Conservation (phyloP, 2,797 vertebrate genomes). For the Rhadinocentrus ornatus region DNA sequence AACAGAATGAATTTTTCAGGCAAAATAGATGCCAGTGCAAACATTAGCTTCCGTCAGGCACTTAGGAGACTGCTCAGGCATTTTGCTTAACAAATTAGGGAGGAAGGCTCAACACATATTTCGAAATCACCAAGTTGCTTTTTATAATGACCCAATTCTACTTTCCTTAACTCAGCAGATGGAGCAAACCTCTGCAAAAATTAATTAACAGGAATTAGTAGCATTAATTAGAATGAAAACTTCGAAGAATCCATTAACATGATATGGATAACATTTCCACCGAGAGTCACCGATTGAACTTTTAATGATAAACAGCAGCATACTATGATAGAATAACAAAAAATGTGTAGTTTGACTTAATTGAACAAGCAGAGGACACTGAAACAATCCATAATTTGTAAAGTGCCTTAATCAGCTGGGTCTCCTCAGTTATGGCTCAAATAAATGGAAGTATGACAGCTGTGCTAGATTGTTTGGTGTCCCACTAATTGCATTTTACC, state of each 20-base stretch:
- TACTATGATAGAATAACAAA: conserved; percentile 54
- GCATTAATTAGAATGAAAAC: conserved; percentile 83
- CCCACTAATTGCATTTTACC: conserved; percentile 55
- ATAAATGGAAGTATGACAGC: conserved; percentile 45
- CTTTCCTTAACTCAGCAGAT: conserved; percentile 78
- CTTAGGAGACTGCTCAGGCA: conserved; percentile 56
- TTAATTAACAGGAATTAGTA: conserved; percentile 86
- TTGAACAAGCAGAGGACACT: conserved; percentile 66
- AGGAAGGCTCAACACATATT: conserved; percentile 59
- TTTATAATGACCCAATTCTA: conserved; percentile 78
- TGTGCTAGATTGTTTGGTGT: conserved; percentile 43
- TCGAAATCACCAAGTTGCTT: conserved; percentile 57
- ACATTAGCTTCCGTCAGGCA: conserved; percentile 66
- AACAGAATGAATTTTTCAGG: conserved; percentile 61
- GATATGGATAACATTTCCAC: conserved; percentile 79
- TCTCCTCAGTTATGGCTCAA: conserved; percentile 40
- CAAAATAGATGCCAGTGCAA: conserved; percentile 64
- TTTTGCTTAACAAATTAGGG: conserved; percentile 76
- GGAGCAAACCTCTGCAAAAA: conserved; percentile 81
- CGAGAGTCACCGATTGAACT: conserved; percentile 75
- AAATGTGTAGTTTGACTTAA: conserved; percentile 65
- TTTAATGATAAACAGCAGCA: conserved; percentile 76
- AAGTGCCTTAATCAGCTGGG: conserved; percentile 49
- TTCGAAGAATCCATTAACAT: conserved; percentile 78
- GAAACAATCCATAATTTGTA: conserved; percentile 67